phyloP scores from a whole-genome alignment of 1,140 invertebrate species.

The Coenobita brevimanus region DNA sequence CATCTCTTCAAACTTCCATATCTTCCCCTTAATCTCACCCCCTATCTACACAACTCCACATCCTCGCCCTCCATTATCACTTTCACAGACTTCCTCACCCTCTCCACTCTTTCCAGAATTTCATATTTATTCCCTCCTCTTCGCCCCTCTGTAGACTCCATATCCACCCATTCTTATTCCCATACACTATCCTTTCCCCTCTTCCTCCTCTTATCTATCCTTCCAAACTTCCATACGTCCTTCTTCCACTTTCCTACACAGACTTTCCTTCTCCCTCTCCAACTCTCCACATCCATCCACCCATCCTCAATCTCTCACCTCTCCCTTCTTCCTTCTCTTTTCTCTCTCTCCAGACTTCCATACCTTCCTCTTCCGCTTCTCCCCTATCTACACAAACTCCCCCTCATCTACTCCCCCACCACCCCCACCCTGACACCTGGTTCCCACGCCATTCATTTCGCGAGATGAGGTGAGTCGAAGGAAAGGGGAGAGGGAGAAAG shows the following conservation, averaged over 20 bases:
- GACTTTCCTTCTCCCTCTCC: too few relatives aligned
- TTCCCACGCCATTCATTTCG: slow-evolving; percentile 38
- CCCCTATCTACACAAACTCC: background rate
- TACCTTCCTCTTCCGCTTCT: background rate
- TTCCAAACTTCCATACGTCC: too few relatives aligned
- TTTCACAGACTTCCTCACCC: background rate
- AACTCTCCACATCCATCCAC: too few relatives aligned
- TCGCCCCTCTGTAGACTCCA: too few relatives aligned
- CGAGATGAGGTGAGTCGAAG: background rate
- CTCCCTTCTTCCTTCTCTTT: background rate
- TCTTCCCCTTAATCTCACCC: background rate
- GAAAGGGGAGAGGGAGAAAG: background rate
- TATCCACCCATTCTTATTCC: too few relatives aligned
- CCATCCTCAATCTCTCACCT: too few relatives aligned
- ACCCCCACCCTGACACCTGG: background rate
- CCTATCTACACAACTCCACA: background rate
- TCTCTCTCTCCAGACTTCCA: background rate
- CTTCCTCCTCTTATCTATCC: too few relatives aligned
- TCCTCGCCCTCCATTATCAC: background rate
- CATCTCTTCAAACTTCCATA: too few relatives aligned
- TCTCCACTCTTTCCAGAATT: background rate
- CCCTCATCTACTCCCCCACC: too few relatives aligned
- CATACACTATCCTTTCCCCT: too few relatives aligned
- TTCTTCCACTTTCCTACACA: too few relatives aligned
- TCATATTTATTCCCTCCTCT: background rate